Conservation (phyloP, 1,140 invertebrate genomes). For the Neodiprion virginianus region DNA sequence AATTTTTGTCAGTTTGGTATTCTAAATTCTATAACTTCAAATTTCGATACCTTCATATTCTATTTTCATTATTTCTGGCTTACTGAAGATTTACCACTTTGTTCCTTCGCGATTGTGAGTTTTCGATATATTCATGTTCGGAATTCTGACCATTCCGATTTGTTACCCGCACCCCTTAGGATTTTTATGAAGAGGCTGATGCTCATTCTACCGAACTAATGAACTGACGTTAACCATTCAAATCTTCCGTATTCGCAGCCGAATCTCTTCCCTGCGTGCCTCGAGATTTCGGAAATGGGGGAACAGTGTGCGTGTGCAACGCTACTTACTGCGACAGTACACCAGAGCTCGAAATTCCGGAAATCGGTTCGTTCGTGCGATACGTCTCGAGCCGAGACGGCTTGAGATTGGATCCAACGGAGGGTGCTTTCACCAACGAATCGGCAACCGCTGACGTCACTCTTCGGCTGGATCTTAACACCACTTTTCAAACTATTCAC, state of each 20-base stretch:
- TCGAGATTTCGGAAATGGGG: conserved; percentile 55
- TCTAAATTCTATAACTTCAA: too few species aligned
- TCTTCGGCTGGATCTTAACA: background rate
- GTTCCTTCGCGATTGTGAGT: too few species aligned
- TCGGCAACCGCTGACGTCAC: background rate
- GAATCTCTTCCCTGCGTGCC: background rate
- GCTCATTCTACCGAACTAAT: too few species aligned
- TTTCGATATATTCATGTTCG: too few species aligned
- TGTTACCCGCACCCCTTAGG: too few species aligned
- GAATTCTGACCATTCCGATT: too few species aligned
- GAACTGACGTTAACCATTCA: too few species aligned
- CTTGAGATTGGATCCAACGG: conserved; percentile 53
- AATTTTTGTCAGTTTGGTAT: too few species aligned
- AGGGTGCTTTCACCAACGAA: conserved; percentile 39
- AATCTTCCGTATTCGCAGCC: background rate
- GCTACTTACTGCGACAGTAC: conserved; percentile 80
- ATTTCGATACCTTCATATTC: too few species aligned
- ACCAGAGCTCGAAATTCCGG: conserved; percentile 56
- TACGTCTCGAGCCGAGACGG: conserved; percentile 68
- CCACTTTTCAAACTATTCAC: conserved; percentile 66
- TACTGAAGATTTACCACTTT: too few species aligned
- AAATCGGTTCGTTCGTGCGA: conserved; percentile 59
- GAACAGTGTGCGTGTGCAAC: conserved; percentile 86
- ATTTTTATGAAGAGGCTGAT: too few species aligned
- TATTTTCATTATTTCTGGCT: too few species aligned